Percentiles rank a stretch among this genome's conserved stretches.
These are phyloP conservation scores for Melanostigma gelatinosum DNA, from an alignment of 2,113 vertebrate species.

Conservation along the genomic window DNA sequence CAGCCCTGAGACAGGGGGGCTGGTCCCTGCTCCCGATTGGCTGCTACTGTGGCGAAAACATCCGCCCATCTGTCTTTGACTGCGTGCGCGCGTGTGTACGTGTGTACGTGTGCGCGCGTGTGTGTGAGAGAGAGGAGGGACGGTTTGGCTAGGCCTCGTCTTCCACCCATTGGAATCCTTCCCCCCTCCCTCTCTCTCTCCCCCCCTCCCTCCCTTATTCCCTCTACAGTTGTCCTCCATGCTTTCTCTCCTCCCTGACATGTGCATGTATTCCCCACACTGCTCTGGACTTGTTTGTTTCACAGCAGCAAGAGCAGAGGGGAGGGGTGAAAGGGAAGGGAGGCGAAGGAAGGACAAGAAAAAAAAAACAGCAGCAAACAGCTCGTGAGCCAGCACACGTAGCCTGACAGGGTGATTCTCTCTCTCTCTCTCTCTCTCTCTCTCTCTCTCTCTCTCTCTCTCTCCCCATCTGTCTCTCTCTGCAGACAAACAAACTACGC, in stretches of 20 bases:
- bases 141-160: constrained; percentile 36
- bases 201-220: constrained; percentile 31
- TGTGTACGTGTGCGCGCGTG: background rate
- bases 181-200: constrained; percentile 9
- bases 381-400: constrained; percentile 73
- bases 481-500: constrained; percentile 38
- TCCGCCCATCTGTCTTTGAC: constrained; percentile 77
- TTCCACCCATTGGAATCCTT: constrained; percentile 42
- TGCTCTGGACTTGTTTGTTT: constrained; percentile 78
- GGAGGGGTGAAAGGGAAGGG: constrained; percentile 36
- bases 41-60: constrained; percentile 74
- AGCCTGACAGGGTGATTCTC: constrained; percentile 61
- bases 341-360: constrained; percentile 12
- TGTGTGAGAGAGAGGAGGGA: constrained; percentile 20
- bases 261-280: constrained; percentile 48
- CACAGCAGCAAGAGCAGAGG: constrained; percentile 56
- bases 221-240: constrained; percentile 41
- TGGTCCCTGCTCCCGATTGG: constrained; percentile 74
- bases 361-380: constrained; percentile 44
- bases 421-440: background rate
- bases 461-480: constrained; percentile 24
- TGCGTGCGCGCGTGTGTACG: background rate
- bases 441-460: constrained; percentile 3
- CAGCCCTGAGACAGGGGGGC: constrained; percentile 67
- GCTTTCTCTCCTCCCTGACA: constrained; percentile 39